Percentiles rank a stretch among this genome's conserved stretches.
phyloP scores from a whole-genome alignment of 2,113 vertebrate species.

The Lepidiolamprologus cunningtoni region DNA sequence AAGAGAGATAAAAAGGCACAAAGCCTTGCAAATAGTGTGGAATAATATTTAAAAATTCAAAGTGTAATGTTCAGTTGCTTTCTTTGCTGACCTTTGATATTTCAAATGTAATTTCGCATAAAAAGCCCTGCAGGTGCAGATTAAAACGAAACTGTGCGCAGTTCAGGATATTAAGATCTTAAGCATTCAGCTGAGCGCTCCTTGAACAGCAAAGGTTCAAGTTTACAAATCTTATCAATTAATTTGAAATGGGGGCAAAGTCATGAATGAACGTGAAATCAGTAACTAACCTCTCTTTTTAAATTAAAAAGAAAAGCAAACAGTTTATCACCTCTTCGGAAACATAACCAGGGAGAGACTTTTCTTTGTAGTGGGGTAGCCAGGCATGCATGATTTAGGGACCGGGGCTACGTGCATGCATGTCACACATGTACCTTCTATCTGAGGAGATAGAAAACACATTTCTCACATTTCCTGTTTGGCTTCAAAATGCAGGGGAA shows the following conservation, averaged over 20 bases:
- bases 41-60: constrained; percentile 1
- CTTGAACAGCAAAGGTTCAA: neutral
- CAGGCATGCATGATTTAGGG: constrained; percentile 42
- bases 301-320: neutral
- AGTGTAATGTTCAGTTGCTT: neutral
- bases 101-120: neutral
- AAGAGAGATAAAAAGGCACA: neutral
- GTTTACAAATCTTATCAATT: neutral
- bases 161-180: neutral
- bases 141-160: neutral
- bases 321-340: neutral
- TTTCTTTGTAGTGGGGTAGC: neutral
- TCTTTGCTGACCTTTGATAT: constrained; percentile 2
- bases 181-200: neutral
- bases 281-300: constrained; percentile 54
- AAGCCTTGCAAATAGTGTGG: neutral
- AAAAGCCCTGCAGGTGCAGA: neutral
- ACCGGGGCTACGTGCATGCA: constrained; percentile 43
- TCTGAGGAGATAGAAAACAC: constrained; percentile 45
- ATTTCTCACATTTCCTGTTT: constrained; percentile 56
- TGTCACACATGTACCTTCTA: constrained; percentile 51
- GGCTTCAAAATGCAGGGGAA: constrained; percentile 34
- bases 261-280: constrained; percentile 7
- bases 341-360: constrained; percentile 19
- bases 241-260: neutral